These are phyloP conservation scores for Gymnosoma rotundatum DNA, from an alignment of 2,888 invertebrate genomes.

Conservation along the genomic window DNA sequence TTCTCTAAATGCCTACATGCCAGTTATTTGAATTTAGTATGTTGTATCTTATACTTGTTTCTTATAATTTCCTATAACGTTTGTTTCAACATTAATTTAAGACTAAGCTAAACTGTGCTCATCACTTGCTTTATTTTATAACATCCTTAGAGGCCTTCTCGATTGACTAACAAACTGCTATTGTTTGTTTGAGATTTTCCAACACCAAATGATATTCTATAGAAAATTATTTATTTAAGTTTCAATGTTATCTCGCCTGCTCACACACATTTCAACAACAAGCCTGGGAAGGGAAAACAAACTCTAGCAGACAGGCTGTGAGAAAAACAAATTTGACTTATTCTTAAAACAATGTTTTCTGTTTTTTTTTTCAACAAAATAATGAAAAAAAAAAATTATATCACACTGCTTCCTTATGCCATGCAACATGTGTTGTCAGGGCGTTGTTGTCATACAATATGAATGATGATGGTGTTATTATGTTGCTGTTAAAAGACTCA, in stretches of 20 bases:
- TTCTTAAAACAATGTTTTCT: slow-evolving; percentile 49
- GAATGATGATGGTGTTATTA: slow-evolving; percentile 34
- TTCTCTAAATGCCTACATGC: too few species aligned
- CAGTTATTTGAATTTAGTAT: too few species aligned
- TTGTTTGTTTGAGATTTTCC: slow-evolving; percentile 37
- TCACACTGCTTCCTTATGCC: background rate
- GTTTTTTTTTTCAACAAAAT: slow-evolving; percentile 1
- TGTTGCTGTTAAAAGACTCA: slow-evolving; percentile 18
- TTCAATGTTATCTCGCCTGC: slow-evolving; percentile 48
- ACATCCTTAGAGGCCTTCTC: slow-evolving; percentile 19
- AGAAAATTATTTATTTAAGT: slow-evolving; percentile 27
- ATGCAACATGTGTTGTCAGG: slow-evolving; percentile 65
- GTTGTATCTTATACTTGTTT: slow-evolving; percentile 5
- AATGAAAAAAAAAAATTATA: slow-evolving; percentile 8
- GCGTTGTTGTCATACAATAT: slow-evolving; percentile 28
- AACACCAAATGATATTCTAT: slow-evolving; percentile 32
- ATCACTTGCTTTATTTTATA: background rate
- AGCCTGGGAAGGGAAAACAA: background rate
- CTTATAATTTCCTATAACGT: slow-evolving; percentile 33
- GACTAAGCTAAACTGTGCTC: slow-evolving; percentile 1
- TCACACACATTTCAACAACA: slow-evolving; percentile 35
- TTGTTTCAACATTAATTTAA: too few species aligned
- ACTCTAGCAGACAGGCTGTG: background rate
- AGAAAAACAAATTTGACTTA: slow-evolving; percentile 51
- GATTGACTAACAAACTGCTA: slow-evolving; percentile 30